phyloP scores from a whole-genome alignment of 2,797 vertebrate species.

The Cuculus canorus region DNA sequence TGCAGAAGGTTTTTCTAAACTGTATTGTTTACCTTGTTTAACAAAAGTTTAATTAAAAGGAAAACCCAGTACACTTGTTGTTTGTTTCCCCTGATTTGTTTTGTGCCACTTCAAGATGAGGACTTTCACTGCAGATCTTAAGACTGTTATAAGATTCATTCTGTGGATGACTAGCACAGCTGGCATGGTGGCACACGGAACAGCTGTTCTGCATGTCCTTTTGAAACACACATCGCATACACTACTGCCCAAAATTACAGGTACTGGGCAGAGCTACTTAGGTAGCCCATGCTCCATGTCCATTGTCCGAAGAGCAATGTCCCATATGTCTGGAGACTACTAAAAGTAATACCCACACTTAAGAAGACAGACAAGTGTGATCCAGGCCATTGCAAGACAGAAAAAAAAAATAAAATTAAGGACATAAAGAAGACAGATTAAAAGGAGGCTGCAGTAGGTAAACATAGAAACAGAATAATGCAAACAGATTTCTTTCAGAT shows the following conservation, averaged over 20 bases:
- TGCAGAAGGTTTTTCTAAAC: neutral
- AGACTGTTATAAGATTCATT: neutral
- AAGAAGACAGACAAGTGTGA: neutral
- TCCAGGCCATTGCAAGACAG: neutral
- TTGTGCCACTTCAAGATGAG: neutral
- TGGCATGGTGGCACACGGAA: neutral
- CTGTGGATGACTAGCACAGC: neutral
- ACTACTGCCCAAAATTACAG: neutral
- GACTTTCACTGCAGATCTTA: neutral
- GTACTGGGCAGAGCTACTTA: neutral
- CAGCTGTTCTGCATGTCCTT: neutral
- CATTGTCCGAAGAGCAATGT: neutral
- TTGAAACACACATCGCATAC: neutral
- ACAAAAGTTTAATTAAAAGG: neutral
- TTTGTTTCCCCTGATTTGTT: neutral
- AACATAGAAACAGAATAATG: neutral
- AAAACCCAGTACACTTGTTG: fast-evolving
- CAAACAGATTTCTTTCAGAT: neutral
- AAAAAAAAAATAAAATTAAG: neutral
- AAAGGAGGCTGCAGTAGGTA: neutral
- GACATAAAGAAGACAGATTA: neutral
- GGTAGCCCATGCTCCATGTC: neutral
- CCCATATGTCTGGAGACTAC: neutral
- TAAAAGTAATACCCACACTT: neutral
- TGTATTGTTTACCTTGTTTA: neutral